These are phyloP conservation scores for Micrasema longulum DNA, from an alignment of 1,140 invertebrate genomes.

Conservation along the genomic window DNA sequence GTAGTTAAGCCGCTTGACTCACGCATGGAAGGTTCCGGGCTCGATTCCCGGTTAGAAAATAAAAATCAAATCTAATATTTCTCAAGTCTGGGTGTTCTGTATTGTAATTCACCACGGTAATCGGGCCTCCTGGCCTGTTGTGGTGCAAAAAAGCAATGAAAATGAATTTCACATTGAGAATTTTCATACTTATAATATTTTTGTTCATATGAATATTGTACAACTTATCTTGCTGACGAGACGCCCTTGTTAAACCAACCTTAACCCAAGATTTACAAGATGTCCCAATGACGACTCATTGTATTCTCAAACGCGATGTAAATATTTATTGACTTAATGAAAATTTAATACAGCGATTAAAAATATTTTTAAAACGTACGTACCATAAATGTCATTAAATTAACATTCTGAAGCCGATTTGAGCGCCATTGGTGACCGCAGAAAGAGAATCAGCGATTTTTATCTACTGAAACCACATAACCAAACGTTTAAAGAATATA, in stretches of 20 bases:
- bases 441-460: constrained; percentile 1
- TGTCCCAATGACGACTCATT: constrained; percentile 53
- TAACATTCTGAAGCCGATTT: constrained; percentile 19
- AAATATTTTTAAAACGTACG: constrained; percentile 40
- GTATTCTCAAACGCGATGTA: constrained; percentile 48
- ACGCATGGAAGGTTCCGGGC: no score
- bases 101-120: no score
- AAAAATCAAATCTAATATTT: no score
- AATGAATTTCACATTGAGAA: no score
- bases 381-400: constrained; percentile 30
- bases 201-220: no score
- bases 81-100: no score
- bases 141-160: no score
- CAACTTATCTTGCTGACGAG: constrained; percentile 9
- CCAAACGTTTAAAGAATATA: neutral
- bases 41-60: no score
- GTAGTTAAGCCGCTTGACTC: no score
- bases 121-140: no score
- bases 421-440: constrained; percentile 18
- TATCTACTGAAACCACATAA: neutral
- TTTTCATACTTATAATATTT: no score
- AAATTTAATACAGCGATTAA: constrained; percentile 53
- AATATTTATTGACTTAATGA: constrained; percentile 55
- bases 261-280: constrained; percentile 52
- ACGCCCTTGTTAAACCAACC: constrained; percentile 36